Percentiles rank a stretch among this genome's conserved stretches.
phyloP scores from a whole-genome alignment of 2,888 invertebrate species.

The Cylloceria caligata region DNA sequence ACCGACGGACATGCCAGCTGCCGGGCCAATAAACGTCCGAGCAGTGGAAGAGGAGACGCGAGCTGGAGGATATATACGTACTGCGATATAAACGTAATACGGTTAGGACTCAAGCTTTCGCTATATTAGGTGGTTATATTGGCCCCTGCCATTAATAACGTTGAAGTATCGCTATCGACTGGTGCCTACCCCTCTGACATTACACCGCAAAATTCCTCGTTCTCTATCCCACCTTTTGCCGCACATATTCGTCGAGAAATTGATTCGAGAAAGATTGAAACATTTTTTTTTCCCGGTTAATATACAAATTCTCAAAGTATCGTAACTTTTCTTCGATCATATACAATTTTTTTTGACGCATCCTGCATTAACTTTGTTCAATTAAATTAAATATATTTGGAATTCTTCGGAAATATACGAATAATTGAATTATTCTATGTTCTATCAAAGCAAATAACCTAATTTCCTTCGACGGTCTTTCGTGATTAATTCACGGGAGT shows the following conservation, averaged over 20 bases:
- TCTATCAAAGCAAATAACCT: neutral
- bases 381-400: neutral
- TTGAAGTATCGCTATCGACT: constrained; percentile 78
- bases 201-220: constrained; percentile 43
- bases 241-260: constrained; percentile 8
- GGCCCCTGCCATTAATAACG: constrained; percentile 80
- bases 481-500: constrained; percentile 7
- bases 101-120: constrained; percentile 71
- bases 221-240: constrained; percentile 34
- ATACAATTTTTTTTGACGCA: neutral
- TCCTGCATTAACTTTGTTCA: neutral
- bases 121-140: constrained; percentile 80
- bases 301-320: neutral
- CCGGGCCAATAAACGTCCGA: constrained; percentile 67
- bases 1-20: constrained; percentile 49
- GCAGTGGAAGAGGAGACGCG: constrained; percentile 31
- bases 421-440: neutral
- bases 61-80: constrained; percentile 26
- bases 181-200: constrained; percentile 58
- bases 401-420: neutral
- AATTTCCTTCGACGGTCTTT: neutral
- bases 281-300: neutral
- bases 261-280: constrained; percentile 8
- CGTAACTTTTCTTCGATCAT: neutral
- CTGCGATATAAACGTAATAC: constrained; percentile 65